Evolutionary conservation across 2,113 vertebrate genomes (phyloP).

Genomic region (Pao palembangensis): DNA sequence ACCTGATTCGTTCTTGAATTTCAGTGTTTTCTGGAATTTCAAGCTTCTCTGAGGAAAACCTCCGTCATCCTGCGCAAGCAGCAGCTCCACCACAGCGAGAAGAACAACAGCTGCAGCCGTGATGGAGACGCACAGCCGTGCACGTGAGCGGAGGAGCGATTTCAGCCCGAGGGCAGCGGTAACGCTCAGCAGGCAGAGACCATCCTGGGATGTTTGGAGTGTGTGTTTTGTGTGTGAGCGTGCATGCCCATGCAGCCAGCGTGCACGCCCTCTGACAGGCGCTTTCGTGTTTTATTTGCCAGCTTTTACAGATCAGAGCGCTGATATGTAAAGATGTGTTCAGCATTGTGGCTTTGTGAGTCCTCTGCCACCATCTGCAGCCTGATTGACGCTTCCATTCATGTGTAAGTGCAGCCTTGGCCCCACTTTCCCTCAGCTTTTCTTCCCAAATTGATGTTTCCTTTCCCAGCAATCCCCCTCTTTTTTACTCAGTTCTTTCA

Average conservation of each 20-base stretch:
- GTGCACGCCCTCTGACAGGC: conserved; percentile 28
- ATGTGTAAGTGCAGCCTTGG: conserved; percentile 82
- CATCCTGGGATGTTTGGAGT: background rate
- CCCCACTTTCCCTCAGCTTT: conserved; percentile 81
- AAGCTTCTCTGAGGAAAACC: too few species aligned
- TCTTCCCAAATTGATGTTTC: conserved; percentile 84
- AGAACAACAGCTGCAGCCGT: too few species aligned
- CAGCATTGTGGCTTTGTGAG: conserved; percentile 48
- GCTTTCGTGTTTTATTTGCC: conserved; percentile 55
- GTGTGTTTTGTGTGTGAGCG: too few species aligned
- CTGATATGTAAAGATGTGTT: conserved; percentile 66
- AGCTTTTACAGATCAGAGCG: conserved; percentile 76
- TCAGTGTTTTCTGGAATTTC: too few species aligned
- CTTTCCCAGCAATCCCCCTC: conserved; percentile 78
- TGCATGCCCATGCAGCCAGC: background rate
- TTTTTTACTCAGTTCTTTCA: conserved; percentile 56
- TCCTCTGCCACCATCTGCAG: conserved; percentile 67
- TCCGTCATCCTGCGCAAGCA: too few species aligned
- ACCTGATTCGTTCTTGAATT: too few species aligned
- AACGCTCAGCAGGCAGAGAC: too few species aligned
- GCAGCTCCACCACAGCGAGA: too few species aligned
- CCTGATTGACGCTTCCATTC: conserved; percentile 83
- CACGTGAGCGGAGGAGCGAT: too few species aligned
- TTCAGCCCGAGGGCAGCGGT: too few species aligned
- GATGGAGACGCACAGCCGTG: too few species aligned